Evolutionary conservation across 2,113 vertebrate genomes (phyloP).

Genomic region (Callocephalon fimbriatum): DNA sequence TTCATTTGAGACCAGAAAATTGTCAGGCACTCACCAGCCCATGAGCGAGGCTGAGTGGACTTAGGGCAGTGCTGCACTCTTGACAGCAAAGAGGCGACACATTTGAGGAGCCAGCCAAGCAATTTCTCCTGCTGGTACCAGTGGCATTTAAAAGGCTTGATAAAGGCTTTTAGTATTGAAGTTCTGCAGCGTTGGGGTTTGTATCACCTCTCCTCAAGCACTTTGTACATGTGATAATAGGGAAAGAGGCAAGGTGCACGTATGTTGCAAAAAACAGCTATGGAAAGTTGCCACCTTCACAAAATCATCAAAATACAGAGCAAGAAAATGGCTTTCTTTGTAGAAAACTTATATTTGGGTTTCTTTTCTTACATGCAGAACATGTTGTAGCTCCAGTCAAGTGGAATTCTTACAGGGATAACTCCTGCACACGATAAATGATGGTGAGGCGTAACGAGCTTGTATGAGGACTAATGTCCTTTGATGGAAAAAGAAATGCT

Average conservation of each 20-base stretch:
- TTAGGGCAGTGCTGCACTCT: background rate
- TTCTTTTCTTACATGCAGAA: background rate
- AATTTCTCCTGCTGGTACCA: background rate
- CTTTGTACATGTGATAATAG: background rate
- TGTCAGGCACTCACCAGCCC: slow-evolving; percentile 76
- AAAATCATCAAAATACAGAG: background rate
- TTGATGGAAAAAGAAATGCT: slow-evolving; percentile 5
- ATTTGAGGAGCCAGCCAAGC: slow-evolving; percentile 8
- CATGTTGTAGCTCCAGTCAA: background rate
- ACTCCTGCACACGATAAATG: rapidly evolving
- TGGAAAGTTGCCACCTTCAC: background rate
- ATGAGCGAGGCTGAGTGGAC: slow-evolving; percentile 50
- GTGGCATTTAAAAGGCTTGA: background rate
- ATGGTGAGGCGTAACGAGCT: background rate
- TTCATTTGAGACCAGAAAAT: slow-evolving; percentile 95
- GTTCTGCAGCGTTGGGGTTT: rapidly evolving
- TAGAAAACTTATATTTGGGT: background rate
- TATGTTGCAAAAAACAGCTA: background rate
- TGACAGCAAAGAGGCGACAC: slow-evolving; percentile 14
- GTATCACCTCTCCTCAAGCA: background rate
- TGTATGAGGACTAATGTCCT: background rate
- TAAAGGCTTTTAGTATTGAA: background rate
- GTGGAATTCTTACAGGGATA: background rate
- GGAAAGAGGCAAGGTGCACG: rapidly evolving
- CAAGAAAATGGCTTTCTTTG: background rate